A percentile compares a stretch with the other conserved stretches of the same genome.
Evolutionary conservation across 1,140 invertebrate species (phyloP).

Genomic region (Phenacoccus solenopsis): DNA sequence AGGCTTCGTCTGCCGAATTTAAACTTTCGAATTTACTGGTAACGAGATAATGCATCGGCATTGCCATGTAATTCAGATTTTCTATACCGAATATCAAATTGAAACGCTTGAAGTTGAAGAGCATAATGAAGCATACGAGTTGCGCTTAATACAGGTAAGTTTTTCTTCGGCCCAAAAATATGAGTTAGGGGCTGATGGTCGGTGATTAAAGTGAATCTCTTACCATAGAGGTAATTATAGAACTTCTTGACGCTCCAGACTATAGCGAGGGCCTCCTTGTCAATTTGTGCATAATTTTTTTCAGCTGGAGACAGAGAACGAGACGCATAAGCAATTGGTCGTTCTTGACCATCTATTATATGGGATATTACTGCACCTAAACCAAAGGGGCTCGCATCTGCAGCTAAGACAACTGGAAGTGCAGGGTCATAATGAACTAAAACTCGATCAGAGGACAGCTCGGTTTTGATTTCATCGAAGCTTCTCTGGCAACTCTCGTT

Average conservation of each 20-base stretch:
- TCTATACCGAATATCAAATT: constrained; percentile 19
- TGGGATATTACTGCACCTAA: constrained; percentile 38
- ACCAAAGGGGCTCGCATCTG: constrained; percentile 37
- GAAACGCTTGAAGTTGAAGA: constrained; percentile 18
- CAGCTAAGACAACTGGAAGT: constrained; percentile 32
- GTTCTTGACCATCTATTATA: constrained; percentile 30
- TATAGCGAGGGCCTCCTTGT: constrained; percentile 37
- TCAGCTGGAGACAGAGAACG: constrained; percentile 29
- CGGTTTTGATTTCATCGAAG: constrained; percentile 34
- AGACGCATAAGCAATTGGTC: constrained; percentile 36
- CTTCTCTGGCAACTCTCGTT: constrained; percentile 25
- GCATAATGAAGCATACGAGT: constrained; percentile 13
- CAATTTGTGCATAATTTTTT: constrained; percentile 34
- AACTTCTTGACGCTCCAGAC: constrained; percentile 34
- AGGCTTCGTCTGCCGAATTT: not conserved
- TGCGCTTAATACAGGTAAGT: not conserved
- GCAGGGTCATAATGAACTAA: constrained; percentile 32
- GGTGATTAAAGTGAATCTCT: constrained; percentile 9
- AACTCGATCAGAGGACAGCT: constrained; percentile 21
- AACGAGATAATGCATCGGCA: constrained; percentile 19
- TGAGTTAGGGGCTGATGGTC: constrained; percentile 11
- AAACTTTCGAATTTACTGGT: not conserved
- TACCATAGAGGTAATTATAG: constrained; percentile 27
- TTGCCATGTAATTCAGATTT: constrained; percentile 3
- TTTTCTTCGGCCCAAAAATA: constrained; percentile 18